phyloP scores from a whole-genome alignment of 2,888 invertebrate genomes.

The Meandrusa payeni region DNA sequence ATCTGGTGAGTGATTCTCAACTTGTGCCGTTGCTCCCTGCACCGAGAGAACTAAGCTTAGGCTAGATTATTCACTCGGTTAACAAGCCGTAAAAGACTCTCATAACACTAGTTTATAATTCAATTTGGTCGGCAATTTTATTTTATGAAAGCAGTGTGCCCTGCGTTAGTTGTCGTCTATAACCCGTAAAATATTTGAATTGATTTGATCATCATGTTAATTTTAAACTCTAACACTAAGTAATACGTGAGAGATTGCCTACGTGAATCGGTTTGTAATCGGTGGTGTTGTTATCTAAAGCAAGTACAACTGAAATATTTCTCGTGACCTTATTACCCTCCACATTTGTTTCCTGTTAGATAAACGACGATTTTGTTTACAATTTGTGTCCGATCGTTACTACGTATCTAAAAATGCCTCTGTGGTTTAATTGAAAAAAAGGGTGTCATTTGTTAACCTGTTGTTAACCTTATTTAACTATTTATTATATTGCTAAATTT shows the following conservation, averaged over 20 bases:
- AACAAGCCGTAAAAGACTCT: too few species aligned
- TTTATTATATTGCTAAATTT: too few species aligned
- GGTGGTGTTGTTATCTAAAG: constrained; percentile 30
- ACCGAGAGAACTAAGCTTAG: too few species aligned
- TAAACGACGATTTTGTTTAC: constrained; percentile 8
- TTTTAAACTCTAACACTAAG: constrained; percentile 2
- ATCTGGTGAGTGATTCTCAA: too few species aligned
- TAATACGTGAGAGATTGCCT: not conserved
- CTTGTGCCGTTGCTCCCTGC: too few species aligned
- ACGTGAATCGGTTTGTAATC: constrained; percentile 17
- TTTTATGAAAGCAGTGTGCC: constrained; percentile 33
- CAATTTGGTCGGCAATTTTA: not conserved
- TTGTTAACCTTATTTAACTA: too few species aligned
- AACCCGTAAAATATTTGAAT: constrained; percentile 32
- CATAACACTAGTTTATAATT: too few species aligned
- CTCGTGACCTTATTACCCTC: constrained; percentile 8
- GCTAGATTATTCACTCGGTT: too few species aligned
- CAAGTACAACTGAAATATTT: constrained; percentile 13
- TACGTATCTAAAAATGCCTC: too few species aligned
- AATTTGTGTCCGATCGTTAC: not conserved
- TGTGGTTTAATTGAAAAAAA: too few species aligned
- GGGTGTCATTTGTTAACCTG: too few species aligned
- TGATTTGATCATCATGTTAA: not conserved
- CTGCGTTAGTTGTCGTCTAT: constrained; percentile 38
- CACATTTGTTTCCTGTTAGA: constrained; percentile 18